phyloP scores from a whole-genome alignment of 2,888 invertebrate species.

The Dolichopus griseipennis region DNA sequence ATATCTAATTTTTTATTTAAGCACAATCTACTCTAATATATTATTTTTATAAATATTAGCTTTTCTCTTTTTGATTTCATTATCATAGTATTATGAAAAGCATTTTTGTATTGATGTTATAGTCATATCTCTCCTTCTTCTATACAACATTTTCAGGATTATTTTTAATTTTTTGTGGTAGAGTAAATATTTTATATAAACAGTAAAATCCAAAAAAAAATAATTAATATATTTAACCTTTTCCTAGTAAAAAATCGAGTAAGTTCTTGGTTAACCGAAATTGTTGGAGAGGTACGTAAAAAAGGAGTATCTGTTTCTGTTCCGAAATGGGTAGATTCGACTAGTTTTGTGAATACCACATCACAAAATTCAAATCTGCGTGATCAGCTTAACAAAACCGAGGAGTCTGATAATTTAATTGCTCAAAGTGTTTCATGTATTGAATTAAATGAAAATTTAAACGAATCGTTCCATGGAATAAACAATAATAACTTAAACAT shows the following conservation, averaged over 20 bases:
- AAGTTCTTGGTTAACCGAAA: constrained; percentile 16
- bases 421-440: not conserved
- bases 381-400: too few species aligned
- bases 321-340: constrained; percentile 20
- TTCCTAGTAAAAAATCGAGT: constrained; percentile 15
- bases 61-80: too few species aligned
- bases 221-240: not conserved
- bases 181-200: too few species aligned
- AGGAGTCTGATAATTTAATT: not conserved
- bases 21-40: too few species aligned
- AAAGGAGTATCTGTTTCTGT: constrained; percentile 16
- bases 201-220: too few species aligned
- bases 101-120: too few species aligned
- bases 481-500: not conserved
- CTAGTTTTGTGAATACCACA: not conserved
- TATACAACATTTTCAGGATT: too few species aligned
- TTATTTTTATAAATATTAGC: too few species aligned
- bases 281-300: constrained; percentile 19
- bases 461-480: not conserved
- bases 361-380: not conserved
- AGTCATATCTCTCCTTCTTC: too few species aligned
- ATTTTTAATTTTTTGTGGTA: too few species aligned
- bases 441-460: not conserved
- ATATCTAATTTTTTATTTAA: too few species aligned
- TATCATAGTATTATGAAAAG: too few species aligned